Base-by-base conservation (phyloP, 2,113 vertebrate genomes). In the Eulemur rufifrons region DNA sequence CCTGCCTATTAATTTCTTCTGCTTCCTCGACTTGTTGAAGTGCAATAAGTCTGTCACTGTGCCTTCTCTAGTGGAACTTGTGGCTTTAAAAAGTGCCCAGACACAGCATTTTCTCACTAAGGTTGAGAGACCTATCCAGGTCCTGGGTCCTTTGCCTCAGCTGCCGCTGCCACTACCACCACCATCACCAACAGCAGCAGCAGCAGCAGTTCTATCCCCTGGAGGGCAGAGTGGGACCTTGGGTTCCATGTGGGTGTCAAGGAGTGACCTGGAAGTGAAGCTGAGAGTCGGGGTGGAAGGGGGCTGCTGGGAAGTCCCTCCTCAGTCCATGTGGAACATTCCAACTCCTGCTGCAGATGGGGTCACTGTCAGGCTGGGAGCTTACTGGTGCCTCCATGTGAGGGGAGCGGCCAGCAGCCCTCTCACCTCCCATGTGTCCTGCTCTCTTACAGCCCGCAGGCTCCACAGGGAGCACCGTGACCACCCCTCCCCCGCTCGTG, bases 401-500 rank as follows among this genome's bases (percentile, higher is more conserved):
- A 14, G 76, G 78, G 95, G 59, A 63, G n/a, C 76, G 59, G 64
- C 74, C 56, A 10, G 42, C 77, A 59, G 42, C 68, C 21, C 0
- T 78, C 61, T 83, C 32, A 76, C 27, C 56, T 89, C 45, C 64
- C 15, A 9, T 86, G 10, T 85, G 66, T 95, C 74, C 95, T 95
- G 89, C 87, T 97, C 59, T 98, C 93, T 98, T 96, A 47, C 96
- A 99, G 98, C 98, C 98, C 45, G 14, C 98, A 97, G 99, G 98
- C 95, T 98, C 99, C 20, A 97, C 98, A 18, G 98, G 99, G 97
- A 98, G 96, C 68, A 98, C 99, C 21, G 99, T 99, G 96, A 99
- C 99, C 69, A 99, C 99, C 61, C 99, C 99, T 84, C 99, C 99
- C 68, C 99, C 99, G 45, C 98, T 99, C 18, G 99, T 99, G 93